Base-by-base conservation (phyloP, 2,113 vertebrate species). In the Macquaria ambigua region DNA sequence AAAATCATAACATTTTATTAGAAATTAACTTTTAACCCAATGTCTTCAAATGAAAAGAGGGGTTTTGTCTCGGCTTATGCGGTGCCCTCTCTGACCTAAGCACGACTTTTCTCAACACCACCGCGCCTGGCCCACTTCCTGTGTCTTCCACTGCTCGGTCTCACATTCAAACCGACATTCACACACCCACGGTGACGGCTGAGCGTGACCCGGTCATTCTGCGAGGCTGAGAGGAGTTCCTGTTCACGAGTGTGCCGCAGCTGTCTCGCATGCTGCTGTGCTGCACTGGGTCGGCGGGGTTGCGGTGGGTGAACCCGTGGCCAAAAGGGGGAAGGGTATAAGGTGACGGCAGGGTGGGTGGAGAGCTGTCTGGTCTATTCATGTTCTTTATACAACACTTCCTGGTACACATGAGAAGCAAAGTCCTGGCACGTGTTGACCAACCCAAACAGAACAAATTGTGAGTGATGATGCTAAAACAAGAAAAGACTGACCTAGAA, bases 131-230 rank as follows among this genome's bases (percentile, higher is more conserved):
- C 67, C 79, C 74, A 83, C 85, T 92, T 93, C 91, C 92, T 93
- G 82, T 84, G 87, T 90, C 91, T 90, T 91, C 87, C 81, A 37
- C 84, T 71, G 79, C 88, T 85, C 63, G 0, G 79, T 90, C 89
- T 87, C 83, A 69, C 86, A 92, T 85, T 89, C 86, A 84, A 89
- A 86, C 78, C 85, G 91, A 94, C 90, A 82, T 93, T 92, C 93
- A 85, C 91, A 94, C 93, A 89, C 88, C 84, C 89, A 85, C 88
- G 71, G 85, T 83, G 91, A 93, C 74, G 81, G 86, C 83, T 79
- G 77, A 90, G 83, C 41, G 61, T 91, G 93, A 94, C 92, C 87
- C 76, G 79, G 90, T 95, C 92, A 90, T 76, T 73, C 76, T 43
- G 67, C 9, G 3, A 69, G 81, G 77, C 85, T 90, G 87, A 93